Evolutionary conservation across 2,888 invertebrate species (phyloP).

Genomic region (Euphydryas editha): DNA sequence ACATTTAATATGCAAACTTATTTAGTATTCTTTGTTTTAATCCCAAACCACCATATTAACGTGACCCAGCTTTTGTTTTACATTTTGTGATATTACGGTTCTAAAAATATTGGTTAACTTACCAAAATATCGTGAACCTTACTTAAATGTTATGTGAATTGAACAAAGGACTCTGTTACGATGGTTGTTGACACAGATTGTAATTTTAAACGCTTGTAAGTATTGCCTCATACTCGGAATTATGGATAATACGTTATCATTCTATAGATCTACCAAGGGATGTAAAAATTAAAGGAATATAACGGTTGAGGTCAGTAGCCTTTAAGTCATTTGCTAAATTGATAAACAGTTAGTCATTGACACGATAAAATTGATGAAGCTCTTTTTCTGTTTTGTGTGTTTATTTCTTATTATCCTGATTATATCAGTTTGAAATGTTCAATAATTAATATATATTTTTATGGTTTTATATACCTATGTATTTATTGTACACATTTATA

Average conservation of each 20-base stretch:
- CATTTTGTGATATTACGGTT: not conserved
- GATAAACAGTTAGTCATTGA: not conserved
- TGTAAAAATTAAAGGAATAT: constrained; percentile 28
- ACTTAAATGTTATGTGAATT: not conserved
- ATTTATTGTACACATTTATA: no score
- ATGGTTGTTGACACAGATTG: constrained; percentile 21
- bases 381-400: not conserved
- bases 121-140: not conserved
- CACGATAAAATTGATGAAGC: not conserved
- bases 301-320: constrained; percentile 32
- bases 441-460: no score
- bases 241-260: constrained; percentile 22
- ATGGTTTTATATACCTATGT: no score
- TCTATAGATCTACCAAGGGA: constrained; percentile 24
- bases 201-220: constrained; percentile 27
- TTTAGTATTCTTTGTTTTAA: constrained; percentile 25
- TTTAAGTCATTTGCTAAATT: constrained; percentile 13
- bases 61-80: constrained; percentile 8
- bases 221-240: constrained; percentile 7
- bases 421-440: no score
- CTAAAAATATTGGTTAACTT: not conserved
- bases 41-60: constrained; percentile 16
- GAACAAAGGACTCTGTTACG: constrained; percentile 16
- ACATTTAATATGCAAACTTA: constrained; percentile 26
- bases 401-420: no score